phyloP scores from a whole-genome alignment of 1,140 invertebrate species.

The Drosophila sechellia region DNA sequence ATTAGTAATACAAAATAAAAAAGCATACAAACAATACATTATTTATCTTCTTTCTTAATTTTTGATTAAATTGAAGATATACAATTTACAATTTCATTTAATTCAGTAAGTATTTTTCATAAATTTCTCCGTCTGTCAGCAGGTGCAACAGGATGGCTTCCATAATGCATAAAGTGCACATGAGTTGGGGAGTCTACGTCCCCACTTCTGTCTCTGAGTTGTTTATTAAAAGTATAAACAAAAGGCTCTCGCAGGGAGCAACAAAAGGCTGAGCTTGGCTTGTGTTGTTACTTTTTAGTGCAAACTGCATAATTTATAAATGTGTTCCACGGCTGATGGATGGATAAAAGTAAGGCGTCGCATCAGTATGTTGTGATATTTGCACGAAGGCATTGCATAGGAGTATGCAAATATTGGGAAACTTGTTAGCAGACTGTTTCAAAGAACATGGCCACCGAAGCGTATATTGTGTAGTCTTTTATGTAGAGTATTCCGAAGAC shows the following conservation, averaged over 20 bases:
- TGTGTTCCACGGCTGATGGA: slow-evolving; percentile 59
- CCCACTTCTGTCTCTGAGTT: slow-evolving; percentile 17
- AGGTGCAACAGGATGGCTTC: slow-evolving; percentile 61
- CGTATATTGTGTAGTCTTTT: not conserved
- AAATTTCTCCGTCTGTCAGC: slow-evolving; percentile 7
- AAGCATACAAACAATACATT: too few species aligned
- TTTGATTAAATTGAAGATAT: too few species aligned
- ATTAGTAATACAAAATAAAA: too few species aligned
- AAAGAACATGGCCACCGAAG: not conserved
- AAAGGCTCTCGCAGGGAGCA: slow-evolving; percentile 28
- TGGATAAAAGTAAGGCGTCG: slow-evolving; percentile 48
- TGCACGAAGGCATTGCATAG: not conserved
- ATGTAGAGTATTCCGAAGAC: too few species aligned
- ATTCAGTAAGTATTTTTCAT: too few species aligned
- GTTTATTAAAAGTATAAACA: slow-evolving; percentile 74
- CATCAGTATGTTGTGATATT: slow-evolving; percentile 27
- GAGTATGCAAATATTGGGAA: slow-evolving; percentile 43
- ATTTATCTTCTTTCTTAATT: too few species aligned
- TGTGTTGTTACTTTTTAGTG: slow-evolving; percentile 65
- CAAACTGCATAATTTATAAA: slow-evolving; percentile 74
- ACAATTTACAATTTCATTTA: too few species aligned
- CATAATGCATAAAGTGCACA: slow-evolving; percentile 55
- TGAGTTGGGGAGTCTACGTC: slow-evolving; percentile 22
- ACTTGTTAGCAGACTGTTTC: slow-evolving; percentile 15
- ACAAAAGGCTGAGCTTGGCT: slow-evolving; percentile 57